A percentile compares a stretch with the other conserved stretches of the same genome.
Evolutionary conservation across 2,113 vertebrate species (phyloP).

Genomic region (Hyla sarda): DNA sequence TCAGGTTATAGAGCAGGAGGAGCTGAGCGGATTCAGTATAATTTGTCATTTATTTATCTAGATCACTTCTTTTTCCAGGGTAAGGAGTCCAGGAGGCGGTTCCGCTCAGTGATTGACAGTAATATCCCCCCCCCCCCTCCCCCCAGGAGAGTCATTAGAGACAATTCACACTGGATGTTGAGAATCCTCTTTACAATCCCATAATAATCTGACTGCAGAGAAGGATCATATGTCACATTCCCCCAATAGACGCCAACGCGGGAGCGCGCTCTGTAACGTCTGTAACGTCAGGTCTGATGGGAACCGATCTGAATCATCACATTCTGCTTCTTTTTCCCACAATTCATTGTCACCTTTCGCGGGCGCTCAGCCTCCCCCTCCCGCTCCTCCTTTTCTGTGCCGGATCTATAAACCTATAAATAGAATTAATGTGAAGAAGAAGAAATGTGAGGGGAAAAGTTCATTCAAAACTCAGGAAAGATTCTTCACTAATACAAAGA

Average conservation of each 20-base stretch:
- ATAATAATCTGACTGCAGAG: no score
- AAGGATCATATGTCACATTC: not conserved
- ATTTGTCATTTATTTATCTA: not conserved
- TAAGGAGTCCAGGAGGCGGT: not conserved
- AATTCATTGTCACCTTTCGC: not conserved
- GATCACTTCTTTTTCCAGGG: not conserved
- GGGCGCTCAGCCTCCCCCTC: not conserved
- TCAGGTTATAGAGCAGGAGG: no score
- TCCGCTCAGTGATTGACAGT: not conserved
- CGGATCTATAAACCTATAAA: not conserved
- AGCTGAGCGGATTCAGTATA: no score
- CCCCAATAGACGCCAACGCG: not conserved
- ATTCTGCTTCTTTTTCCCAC: not conserved
- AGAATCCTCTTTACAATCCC: no score
- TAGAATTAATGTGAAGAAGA: not conserved
- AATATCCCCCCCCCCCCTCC: no score
- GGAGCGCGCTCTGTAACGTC: not conserved
- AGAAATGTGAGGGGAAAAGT: conserved; percentile 11
- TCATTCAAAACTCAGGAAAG: not conserved
- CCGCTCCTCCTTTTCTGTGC: not conserved
- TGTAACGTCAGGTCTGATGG: not conserved
- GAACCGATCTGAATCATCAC: not conserved
- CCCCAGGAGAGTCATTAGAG: no score
- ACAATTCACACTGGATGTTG: no score
- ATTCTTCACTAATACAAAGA: conserved; percentile 5